phyloP scores from a whole-genome alignment of 2,113 vertebrate genomes.

The Psittacara wagleri region DNA sequence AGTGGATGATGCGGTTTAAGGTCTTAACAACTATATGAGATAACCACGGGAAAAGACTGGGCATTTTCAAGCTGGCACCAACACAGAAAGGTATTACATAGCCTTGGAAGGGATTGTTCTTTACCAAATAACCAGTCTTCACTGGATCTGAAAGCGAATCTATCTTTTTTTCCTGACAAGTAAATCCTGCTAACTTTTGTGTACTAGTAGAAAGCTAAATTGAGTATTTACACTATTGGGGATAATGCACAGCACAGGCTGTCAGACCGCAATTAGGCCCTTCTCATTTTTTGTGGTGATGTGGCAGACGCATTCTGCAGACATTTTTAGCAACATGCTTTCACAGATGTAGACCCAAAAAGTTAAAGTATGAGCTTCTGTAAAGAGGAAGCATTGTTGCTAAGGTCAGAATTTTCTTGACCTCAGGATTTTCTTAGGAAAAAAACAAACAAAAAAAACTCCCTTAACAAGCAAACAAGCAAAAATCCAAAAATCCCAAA shows the following conservation, averaged over 20 bases:
- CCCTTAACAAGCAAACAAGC: background rate
- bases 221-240: background rate
- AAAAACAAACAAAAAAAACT: background rate
- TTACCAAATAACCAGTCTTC: background rate
- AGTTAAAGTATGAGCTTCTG: background rate
- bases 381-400: background rate
- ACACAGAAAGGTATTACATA: background rate
- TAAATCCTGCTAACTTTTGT: background rate
- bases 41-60: background rate
- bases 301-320: background rate
- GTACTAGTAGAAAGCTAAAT: background rate
- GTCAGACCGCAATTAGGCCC: background rate
- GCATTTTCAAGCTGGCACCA: background rate
- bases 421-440: background rate
- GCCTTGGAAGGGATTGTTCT: background rate
- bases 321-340: background rate
- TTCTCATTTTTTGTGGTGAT: background rate
- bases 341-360: background rate
- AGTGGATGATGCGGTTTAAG: background rate
- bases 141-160: background rate
- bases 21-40: background rate
- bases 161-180: background rate
- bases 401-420: background rate
- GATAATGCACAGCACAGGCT: background rate
- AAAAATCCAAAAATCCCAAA: background rate